Base-by-base conservation (phyloP, 2,888 invertebrate genomes). In the Heliconius charithonia region DNA sequence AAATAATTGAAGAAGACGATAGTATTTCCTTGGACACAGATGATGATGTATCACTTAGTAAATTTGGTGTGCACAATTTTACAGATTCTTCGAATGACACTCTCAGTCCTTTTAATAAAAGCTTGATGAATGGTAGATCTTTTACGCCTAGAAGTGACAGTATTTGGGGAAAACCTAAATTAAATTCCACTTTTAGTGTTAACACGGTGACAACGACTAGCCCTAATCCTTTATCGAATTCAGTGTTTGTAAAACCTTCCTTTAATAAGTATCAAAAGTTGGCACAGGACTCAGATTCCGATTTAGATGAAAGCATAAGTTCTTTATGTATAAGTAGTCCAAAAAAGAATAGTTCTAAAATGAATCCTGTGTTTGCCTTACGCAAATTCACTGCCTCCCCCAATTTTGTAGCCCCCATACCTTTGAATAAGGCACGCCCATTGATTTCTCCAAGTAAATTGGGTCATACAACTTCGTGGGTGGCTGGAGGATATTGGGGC, bases 401-500 rank as follows among this genome's bases (percentile, higher is more conserved):
- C 0, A 93, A 92, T 83, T 91, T 96, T 65, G 93, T 95, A 41
- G 89, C 89, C 75, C 92, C 92, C 1, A 89, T 89, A 51, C 90
- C 91, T 9, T 83, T 91, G 78, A 87, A 84, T 77, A 91, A 93
- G 51, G 85, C 91, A 16, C 90, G 95, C 78, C 95, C 95, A 13
- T 88, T 96, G 13, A 91, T 96, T 82, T 96, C 96, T 16, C 96
- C 96, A 12, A 95, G 96, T 71, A 96, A 96, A 85, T 87, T 96
- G 10, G 95, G 95, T 19, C 95, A 95, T 72, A 90, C 95, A 32
- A 95, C 96, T 3, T 96, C 96, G 0, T 97, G 96, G 96, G 96
- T 96, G 0, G 96, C 96, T 0, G 96, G 96, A 4, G 96, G 96
- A 1, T 97, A 96, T 86, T 97, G 96, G 96, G 96, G 96, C 59